A percentile compares a stretch with the other conserved stretches of the same genome.
Conservation (phyloP, 2,113 vertebrate species). For the Nicator chloris region DNA sequence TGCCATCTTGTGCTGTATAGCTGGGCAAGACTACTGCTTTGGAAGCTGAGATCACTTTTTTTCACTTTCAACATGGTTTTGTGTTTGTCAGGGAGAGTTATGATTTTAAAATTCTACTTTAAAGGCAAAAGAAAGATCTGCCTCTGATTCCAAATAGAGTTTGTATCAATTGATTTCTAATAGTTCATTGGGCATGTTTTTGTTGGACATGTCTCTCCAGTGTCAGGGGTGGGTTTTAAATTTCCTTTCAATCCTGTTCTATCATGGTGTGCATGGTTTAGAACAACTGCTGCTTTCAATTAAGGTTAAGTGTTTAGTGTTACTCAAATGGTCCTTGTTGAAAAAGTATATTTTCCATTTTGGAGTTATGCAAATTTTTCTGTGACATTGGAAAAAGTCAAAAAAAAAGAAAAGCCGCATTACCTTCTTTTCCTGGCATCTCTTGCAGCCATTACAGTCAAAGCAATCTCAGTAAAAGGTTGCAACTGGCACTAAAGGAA, state of each 20-base stretch:
- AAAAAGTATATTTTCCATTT: not conserved
- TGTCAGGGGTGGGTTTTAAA: not conserved
- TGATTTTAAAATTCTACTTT: not conserved
- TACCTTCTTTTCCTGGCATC: slow-evolving; percentile 35
- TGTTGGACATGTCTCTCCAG: accelerated
- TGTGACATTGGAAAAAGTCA: slow-evolving; percentile 39
- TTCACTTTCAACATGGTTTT: not conserved
- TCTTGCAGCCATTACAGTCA: slow-evolving; percentile 20
- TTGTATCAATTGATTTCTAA: not conserved
- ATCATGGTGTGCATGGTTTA: not conserved
- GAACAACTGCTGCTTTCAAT: not conserved
- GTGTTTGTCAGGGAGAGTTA: not conserved
- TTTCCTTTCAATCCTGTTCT: not conserved
- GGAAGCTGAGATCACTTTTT: not conserved
- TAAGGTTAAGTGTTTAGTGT: not conserved
- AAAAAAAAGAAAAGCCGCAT: not conserved
- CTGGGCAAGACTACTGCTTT: not conserved
- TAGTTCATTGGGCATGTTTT: not conserved
- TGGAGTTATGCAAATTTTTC: not conserved
- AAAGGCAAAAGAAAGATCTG: not conserved
- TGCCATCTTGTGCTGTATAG: no score
- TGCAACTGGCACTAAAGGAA: slow-evolving; percentile 28
- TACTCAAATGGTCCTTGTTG: not conserved
- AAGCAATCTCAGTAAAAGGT: slow-evolving; percentile 55
- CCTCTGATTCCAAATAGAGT: not conserved